Base-by-base conservation (phyloP, 2,888 invertebrate species). In the Siphlonurus alternatus region DNA sequence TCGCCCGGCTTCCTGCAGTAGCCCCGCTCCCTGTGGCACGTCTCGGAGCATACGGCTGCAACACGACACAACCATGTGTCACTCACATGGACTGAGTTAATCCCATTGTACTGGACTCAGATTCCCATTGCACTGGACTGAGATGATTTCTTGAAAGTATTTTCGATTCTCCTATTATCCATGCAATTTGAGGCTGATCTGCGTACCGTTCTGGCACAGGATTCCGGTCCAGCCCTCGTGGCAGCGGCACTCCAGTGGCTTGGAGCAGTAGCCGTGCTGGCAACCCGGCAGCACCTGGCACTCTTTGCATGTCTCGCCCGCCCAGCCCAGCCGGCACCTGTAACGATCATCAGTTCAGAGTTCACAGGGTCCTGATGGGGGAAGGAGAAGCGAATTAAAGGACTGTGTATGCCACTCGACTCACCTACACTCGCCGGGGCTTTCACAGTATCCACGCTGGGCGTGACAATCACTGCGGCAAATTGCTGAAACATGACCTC, bases 251-350 rank as follows among this genome's bases (percentile, higher is more conserved):
- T 95, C 91, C 53, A 93, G 81, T 2, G 94, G 93, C 73, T 90
- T 88, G 69, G 86, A 85, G 75, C 95, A 96, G 72, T 85, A 89
- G 10, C 96, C 95, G 72, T 93, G 89, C 71, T 87, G 85, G 76
- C 95, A 96, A 68, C 93, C 93, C 0, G 95, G 94, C 71, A 94
- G 78, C 1, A 88, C 85, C 72, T 92, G 87, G 74, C 94, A 95
- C 67, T 90, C 84, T 70, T 87, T 84, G 75, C 96, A 96, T 15
- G 84, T 86, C 59, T 84, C 82, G 0, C 95, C 95, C 5, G 88
- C 81, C 92, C 93, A 96, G 64, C 95, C 95, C n/a, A 91, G 76
- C 60, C 89, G 84, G 74, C 95, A 95, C 70, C 89, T 86, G 65
- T 22, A 66, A n/a, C n/a, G n/a, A n/a, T n/a, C n/a, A n/a, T n/a